Base-by-base conservation (phyloP, 2,797 vertebrate species). In the Chloroceryle amazona region DNA sequence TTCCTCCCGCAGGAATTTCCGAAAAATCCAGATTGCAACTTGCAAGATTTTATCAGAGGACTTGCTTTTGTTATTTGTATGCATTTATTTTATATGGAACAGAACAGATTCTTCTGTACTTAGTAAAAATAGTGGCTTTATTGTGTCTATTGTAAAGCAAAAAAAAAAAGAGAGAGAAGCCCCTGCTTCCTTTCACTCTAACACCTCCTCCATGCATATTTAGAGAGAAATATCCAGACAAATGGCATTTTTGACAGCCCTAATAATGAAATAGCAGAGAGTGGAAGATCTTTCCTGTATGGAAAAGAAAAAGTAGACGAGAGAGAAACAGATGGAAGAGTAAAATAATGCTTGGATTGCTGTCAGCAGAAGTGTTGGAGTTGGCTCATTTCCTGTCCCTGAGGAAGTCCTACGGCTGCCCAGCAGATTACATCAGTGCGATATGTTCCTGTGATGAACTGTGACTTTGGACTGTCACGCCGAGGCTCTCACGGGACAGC, bases 261-360 rank as follows among this genome's bases (percentile, higher is more conserved):
- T 89, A 72, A 51, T 70, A 89, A 60, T 28, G 62, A 86, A 82
- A 76, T 22, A 79, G 29, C 18, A 89, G 70, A 90, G 46, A 90
- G 46, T 57, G 26, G 39, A 76, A 75, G 71, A 80, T 22, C 10
- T 87, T 75, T 81, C 31, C 51, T 35, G 10, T 60, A 25, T 14
- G 51, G 46, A 87, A 65, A 35, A 83, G 62, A 86, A 91, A 93
- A 44, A 82, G 63, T 81, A 94, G 67, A 73, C 47, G 16, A 44
- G 78, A 93, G 62, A 90, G 57, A 72, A 97, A 94, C 90, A 96
- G 95, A 97, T 91, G 95, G 92, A 93, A 74, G 87, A 75, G 70
- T 95, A 96, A 93, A 96, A 94, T 88, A 94, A 94, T 89, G 63
- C 61, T 94, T 97, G 97, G 93, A 92, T 54, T 29, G 8, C 42